These are phyloP conservation scores for Crenuchus spilurus DNA, from an alignment of 2,797 vertebrate species.

Conservation along the genomic window DNA sequence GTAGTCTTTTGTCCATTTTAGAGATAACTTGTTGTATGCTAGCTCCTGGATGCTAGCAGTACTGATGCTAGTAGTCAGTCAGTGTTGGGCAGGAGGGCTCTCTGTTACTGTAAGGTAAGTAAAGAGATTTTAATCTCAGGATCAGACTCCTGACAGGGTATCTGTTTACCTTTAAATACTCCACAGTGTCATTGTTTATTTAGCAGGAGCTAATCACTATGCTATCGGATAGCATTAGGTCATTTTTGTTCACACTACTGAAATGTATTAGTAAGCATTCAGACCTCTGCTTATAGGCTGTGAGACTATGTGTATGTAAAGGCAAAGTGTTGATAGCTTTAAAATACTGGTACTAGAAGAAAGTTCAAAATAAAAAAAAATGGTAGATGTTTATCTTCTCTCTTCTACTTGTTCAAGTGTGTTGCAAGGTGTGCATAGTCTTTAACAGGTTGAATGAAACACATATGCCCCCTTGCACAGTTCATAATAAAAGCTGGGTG, in stretches of 20 bases:
- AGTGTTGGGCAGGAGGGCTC: constrained; percentile 49
- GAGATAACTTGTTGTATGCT: neutral
- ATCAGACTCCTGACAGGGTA: constrained; percentile 66
- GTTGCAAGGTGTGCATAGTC: neutral
- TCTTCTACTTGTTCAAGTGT: neutral
- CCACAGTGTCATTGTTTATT: constrained; percentile 74
- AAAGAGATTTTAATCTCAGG: constrained; percentile 70
- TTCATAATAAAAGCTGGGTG: no score
- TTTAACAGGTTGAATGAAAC: neutral
- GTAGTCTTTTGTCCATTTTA: neutral
- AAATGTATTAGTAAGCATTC: no score
- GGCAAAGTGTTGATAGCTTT: no score
- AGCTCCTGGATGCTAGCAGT: constrained; percentile 43
- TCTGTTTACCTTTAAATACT: constrained; percentile 72
- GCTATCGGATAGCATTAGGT: constrained; percentile 63
- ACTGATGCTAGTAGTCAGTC: constrained; percentile 31
- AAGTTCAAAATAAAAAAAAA: no score
- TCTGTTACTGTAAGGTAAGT: constrained; percentile 72
- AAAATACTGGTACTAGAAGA: no score
- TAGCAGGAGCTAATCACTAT: constrained; percentile 72
- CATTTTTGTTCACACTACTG: constrained; percentile 63
- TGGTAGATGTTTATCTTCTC: no score
- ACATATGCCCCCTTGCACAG: neutral
- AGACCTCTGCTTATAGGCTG: no score
- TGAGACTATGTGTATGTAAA: neutral